Evolutionary conservation across 2,113 vertebrate species (phyloP).

Genomic region (Perognathus longimembris): DNA sequence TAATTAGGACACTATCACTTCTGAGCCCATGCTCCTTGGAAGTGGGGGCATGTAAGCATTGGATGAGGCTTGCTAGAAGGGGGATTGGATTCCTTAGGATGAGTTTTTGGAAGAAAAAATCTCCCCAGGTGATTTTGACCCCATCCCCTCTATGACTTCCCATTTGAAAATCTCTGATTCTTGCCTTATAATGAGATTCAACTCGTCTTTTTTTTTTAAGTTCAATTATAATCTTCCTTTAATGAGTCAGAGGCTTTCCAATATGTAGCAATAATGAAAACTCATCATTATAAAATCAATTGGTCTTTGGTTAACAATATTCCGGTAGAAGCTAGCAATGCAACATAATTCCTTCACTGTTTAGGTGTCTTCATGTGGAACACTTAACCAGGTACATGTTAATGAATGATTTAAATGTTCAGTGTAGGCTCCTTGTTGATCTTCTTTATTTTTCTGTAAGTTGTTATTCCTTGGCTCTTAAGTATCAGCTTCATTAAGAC

Average conservation of each 20-base stretch:
- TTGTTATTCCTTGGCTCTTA: background rate
- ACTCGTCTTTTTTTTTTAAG: conserved; percentile 6
- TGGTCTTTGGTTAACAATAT: conserved; percentile 10
- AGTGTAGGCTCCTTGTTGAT: background rate
- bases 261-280: conserved; percentile 59
- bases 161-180: background rate
- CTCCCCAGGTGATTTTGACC: background rate
- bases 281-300: conserved; percentile 52
- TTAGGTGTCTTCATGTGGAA: background rate
- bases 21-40: too few relatives aligned
- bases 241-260: conserved; percentile 41
- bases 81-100: background rate
- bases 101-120: background rate
- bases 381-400: background rate
- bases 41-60: background rate
- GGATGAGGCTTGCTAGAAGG: background rate
- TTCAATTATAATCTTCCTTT: conserved; percentile 56
- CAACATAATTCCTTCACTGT: conserved; percentile 10
- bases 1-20: background rate
- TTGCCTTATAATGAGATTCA: background rate
- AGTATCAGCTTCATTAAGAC: background rate
- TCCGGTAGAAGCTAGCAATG: background rate
- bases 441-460: conserved; percentile 24
- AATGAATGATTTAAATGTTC: background rate
- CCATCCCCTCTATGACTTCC: background rate